Evolutionary conservation across 2,888 invertebrate genomes (phyloP), one percentile per base, ranked within the genome.

Genomic region (Netelia fuscicornis): DNA sequence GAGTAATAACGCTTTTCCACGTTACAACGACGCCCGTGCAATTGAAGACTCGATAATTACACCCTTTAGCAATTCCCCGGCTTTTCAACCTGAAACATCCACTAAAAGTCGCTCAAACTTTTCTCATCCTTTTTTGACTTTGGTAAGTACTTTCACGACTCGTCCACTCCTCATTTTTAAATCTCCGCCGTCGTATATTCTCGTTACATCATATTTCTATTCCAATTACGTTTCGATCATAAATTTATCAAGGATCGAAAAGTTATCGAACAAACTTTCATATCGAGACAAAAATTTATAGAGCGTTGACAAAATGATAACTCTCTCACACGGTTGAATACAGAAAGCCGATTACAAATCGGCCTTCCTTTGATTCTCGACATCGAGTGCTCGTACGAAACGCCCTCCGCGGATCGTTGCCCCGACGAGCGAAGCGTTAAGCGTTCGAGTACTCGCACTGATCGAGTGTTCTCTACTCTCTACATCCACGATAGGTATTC

Each of bases 381-480:
- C 23, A 17, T 42, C 8, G 77, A 44, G 20, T 67, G 44, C 48
- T 56, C 75, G 60, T 30, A 68, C 13, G 25, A 25, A 64, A 44
- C n/a, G 62, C 44, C 68, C 48, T 42, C 13, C 10, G 71, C 30
- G 76, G 62, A 76, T 84, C 72, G 80, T 81, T 77, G 76, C n/a
- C 67, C 37, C 76, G 67, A 68, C 80, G 67, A 84, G 80, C 62
- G 76, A 84, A 84, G 80, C 76, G 76, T 80, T 81, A 81, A 84
- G 76, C n/a, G 62, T 54, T 84, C 54, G 67, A 84, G 76, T 67
- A 23, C 44, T 48, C 70, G 56, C 13, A 64, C 30, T 17, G 30
- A 62, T 58, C 25, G 10, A 83, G 83, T 58, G 54, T 23, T 67
- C 58, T 52, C 52, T 65, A 58, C 56, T 56, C 56, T 56, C 37